Conservation (phyloP, 2,113 vertebrate genomes). For the Hirundichthys speculiger region DNA sequence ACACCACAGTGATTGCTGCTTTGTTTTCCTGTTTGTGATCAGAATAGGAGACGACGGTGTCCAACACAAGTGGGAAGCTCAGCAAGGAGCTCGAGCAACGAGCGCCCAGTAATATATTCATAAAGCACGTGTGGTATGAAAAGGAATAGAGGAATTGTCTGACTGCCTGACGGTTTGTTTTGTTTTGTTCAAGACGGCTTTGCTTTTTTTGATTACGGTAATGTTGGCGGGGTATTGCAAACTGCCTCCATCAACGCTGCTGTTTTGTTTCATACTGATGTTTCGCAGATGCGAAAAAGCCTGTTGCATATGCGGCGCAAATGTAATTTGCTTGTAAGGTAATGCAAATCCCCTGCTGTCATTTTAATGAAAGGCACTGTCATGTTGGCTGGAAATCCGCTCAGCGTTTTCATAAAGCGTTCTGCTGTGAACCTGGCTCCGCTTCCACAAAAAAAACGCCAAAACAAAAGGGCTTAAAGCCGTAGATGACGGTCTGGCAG, state of each 20-base stretch:
- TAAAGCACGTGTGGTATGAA: conserved; percentile 45
- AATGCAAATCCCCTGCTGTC: conserved; percentile 9
- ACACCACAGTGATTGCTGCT: conserved; percentile 64
- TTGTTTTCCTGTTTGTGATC: conserved; percentile 74
- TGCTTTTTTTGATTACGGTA: conserved; percentile 53
- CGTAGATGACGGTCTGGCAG: too few species aligned
- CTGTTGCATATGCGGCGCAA: background rate
- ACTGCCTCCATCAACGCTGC: conserved; percentile 50
- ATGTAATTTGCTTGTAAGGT: conserved; percentile 24
- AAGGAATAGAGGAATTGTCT: conserved; percentile 53
- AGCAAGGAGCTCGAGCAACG: conserved; percentile 38
- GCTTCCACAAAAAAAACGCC: too few species aligned
- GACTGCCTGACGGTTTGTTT: conserved; percentile 48
- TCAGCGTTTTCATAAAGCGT: too few species aligned
- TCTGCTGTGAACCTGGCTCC: too few species aligned
- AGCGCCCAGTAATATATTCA: conserved; percentile 65
- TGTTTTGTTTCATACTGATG: conserved; percentile 43
- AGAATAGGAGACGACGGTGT: conserved; percentile 68
- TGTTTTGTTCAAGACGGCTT: conserved; percentile 36
- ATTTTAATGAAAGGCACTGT: conserved; percentile 15
- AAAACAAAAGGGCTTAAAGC: too few species aligned
- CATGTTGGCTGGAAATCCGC: background rate
- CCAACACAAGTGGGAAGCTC: conserved; percentile 48
- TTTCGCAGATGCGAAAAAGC: conserved; percentile 10
- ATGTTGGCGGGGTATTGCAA: conserved; percentile 41